Evolutionary conservation across 2,113 vertebrate species (phyloP).

Genomic region (Mustelus asterias): DNA sequence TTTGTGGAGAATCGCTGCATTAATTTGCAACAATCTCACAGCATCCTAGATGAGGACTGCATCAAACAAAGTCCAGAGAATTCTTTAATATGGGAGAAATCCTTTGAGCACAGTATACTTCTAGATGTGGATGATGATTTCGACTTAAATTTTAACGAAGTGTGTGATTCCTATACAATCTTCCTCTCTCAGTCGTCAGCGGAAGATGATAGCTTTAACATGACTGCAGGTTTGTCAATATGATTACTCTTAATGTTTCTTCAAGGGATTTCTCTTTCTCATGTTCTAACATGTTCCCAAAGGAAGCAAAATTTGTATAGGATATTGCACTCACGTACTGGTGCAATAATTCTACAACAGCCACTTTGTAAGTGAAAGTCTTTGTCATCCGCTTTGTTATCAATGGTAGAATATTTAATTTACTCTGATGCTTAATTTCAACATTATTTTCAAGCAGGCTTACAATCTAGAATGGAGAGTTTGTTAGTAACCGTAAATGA

Average conservation of each 20-base stretch:
- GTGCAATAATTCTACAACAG: neutral
- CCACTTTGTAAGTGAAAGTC: neutral
- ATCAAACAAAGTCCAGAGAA: slow-evolving; percentile 34
- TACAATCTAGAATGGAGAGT: neutral
- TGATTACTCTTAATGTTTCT: neutral
- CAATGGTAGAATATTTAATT: slow-evolving; percentile 9
- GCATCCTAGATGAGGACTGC: slow-evolving; percentile 46
- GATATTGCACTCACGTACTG: neutral
- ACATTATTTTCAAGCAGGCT: neutral
- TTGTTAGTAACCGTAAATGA: neutral
- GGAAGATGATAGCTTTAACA: slow-evolving; percentile 52
- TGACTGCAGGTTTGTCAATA: slow-evolving; percentile 42
- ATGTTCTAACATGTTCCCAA: neutral
- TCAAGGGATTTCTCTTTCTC: neutral
- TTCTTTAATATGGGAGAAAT: slow-evolving; percentile 56
- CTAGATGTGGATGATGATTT: slow-evolving; percentile 61
- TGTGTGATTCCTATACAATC: slow-evolving; percentile 52
- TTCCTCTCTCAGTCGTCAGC: slow-evolving; percentile 50
- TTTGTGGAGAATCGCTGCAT: slow-evolving; percentile 35
- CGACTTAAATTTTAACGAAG: slow-evolving; percentile 59
- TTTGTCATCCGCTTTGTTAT: neutral
- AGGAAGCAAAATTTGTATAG: neutral
- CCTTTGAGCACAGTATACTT: slow-evolving; percentile 58
- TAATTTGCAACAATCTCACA: slow-evolving; percentile 30
- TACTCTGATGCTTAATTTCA: neutral